A percentile compares a stretch with the other conserved stretches of the same genome.
Conservation (phyloP, 2,113 vertebrate genomes). For the Rhinichthys klamathensis region DNA sequence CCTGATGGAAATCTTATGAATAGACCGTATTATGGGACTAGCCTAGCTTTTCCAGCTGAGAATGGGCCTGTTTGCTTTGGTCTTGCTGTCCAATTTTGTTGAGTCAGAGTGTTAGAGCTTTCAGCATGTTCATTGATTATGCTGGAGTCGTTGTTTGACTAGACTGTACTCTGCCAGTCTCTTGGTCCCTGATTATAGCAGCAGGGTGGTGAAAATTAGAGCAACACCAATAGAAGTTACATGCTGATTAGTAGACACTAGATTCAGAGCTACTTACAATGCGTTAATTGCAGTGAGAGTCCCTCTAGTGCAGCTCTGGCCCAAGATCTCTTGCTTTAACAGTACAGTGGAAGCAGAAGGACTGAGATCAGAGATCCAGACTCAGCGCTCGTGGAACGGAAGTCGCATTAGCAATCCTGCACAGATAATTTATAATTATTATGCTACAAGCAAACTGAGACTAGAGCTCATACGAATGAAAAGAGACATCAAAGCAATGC, state of each 20-base stretch:
- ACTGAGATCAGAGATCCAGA: background rate
- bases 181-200: constrained; percentile 45
- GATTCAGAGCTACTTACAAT: background rate
- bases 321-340: constrained; percentile 6
- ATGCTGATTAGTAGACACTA: background rate
- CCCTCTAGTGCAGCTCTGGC: background rate
- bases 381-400: background rate
- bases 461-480: background rate
- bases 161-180: constrained; percentile 4
- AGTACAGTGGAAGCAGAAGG: no score
- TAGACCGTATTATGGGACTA: background rate
- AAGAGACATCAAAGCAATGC: background rate
- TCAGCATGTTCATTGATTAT: constrained; percentile 41
- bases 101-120: constrained; percentile 36
- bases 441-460: background rate
- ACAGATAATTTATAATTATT: background rate
- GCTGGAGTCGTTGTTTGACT: constrained; percentile 47
- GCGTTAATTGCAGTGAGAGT: background rate
- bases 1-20: background rate
- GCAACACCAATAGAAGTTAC: constrained; percentile 16
- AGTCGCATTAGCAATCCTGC: background rate
- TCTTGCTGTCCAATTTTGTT: constrained; percentile 27
- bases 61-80: background rate
- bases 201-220: constrained; percentile 8
- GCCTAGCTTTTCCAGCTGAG: background rate